Conservation (phyloP, 2,888 invertebrate species). For the Endotricha flammealis region DNA sequence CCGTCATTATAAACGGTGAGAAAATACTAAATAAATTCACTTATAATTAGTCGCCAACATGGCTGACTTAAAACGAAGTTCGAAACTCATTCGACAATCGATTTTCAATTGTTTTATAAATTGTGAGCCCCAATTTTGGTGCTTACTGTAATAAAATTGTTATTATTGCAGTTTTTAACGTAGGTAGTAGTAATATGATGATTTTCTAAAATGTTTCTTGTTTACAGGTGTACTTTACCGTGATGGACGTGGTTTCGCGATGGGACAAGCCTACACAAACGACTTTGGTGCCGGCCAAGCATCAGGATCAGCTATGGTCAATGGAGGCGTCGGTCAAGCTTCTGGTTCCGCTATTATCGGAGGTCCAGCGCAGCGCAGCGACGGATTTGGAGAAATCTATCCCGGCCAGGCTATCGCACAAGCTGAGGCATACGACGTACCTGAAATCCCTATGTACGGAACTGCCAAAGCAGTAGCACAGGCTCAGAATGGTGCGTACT, state of each 20-base stretch:
- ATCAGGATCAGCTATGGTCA: slow-evolving; percentile 39
- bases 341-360: slow-evolving; percentile 35
- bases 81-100: too few species aligned
- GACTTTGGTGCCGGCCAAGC: slow-evolving; percentile 39
- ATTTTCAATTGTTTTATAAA: too few species aligned
- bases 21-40: too few species aligned
- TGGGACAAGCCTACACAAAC: slow-evolving; percentile 46
- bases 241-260: slow-evolving; percentile 52
- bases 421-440: slow-evolving; percentile 36
- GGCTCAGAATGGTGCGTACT: slow-evolving; percentile 40
- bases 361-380: slow-evolving; percentile 33
- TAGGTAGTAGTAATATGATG: too few species aligned
- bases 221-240: slow-evolving; percentile 47
- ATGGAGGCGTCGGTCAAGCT: slow-evolving; percentile 39
- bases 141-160: too few species aligned
- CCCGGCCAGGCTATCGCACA: slow-evolving; percentile 44
- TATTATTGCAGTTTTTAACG: slow-evolving; percentile 4
- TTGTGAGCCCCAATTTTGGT: too few species aligned
- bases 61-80: too few species aligned
- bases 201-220: slow-evolving; percentile 9
- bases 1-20: slow-evolving; percentile 60
- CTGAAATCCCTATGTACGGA: slow-evolving; percentile 15
- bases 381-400: slow-evolving; percentile 30
- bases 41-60: too few species aligned
- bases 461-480: slow-evolving; percentile 29